Percentiles rank a stretch among this genome's conserved stretches.
These are phyloP conservation scores for Anniella stebbinsi DNA, from an alignment of 2,797 vertebrate genomes.

Conservation along the genomic window DNA sequence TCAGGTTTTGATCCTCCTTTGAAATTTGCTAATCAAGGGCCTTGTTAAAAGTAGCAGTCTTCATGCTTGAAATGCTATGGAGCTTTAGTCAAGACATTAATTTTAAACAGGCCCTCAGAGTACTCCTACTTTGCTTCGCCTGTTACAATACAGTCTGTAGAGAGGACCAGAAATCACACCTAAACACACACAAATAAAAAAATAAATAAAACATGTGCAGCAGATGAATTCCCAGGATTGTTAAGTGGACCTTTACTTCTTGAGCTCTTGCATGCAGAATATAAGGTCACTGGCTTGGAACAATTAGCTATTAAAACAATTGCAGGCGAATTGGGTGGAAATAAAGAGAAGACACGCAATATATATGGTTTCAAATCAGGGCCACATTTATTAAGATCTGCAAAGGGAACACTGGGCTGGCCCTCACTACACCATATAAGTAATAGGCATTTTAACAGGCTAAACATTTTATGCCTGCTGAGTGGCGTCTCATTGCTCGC, in stretches of 20 bases:
- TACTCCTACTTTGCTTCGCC: neutral
- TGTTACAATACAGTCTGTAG: neutral
- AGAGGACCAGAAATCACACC: neutral
- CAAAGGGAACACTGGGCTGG: too few relatives aligned
- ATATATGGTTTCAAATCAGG: too few relatives aligned
- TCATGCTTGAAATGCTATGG: neutral
- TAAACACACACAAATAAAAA: neutral
- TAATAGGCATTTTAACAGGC: too few relatives aligned
- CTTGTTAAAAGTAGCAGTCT: constrained; percentile 29
- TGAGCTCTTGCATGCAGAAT: neutral
- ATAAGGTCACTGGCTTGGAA: neutral
- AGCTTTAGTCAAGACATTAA: neutral
- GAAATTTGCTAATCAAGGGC: constrained; percentile 40
- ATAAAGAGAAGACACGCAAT: too few relatives aligned
- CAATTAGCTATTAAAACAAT: neutral
- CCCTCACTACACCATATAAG: too few relatives aligned
- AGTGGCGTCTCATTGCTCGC: too few relatives aligned
- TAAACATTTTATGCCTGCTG: too few relatives aligned
- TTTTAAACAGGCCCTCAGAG: constrained; percentile 24
- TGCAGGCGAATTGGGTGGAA: too few relatives aligned
- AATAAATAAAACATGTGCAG: neutral
- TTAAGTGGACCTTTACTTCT: neutral
- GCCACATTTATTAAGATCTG: too few relatives aligned
- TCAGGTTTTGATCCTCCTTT: constrained; percentile 53
- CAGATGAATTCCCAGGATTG: rapidly evolving